Conservation (phyloP, 2,888 invertebrate species). For the Heliconius hortense region DNA sequence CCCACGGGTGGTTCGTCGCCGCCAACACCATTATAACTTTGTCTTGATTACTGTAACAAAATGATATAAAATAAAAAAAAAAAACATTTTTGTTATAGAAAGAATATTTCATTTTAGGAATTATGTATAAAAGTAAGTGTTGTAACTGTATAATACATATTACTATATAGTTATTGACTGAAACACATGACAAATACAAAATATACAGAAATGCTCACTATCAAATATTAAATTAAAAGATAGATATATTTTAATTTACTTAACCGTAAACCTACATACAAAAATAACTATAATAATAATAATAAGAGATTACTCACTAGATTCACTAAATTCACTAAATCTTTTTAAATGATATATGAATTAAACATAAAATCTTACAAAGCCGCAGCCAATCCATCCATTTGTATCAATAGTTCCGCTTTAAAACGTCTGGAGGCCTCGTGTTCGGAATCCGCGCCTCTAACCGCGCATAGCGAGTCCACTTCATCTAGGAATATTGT, state of each 20-base stretch:
- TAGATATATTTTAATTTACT: no score
- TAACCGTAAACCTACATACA: no score
- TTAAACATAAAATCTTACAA: slow-evolving; percentile 62
- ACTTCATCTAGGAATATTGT: slow-evolving; percentile 96
- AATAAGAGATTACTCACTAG: no score
- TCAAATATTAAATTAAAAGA: no score
- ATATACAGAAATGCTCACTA: not conserved
- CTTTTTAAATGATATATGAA: no score
- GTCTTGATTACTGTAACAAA: slow-evolving; percentile 70
- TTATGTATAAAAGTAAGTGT: no score
- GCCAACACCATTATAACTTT: slow-evolving; percentile 93
- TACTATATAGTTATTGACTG: not conserved
- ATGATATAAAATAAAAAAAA: not conserved
- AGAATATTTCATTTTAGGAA: no score
- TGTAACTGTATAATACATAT: not conserved
- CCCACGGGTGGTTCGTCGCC: slow-evolving; percentile 96
- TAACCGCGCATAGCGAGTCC: slow-evolving; percentile 90
- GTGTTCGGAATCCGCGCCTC: slow-evolving; percentile 93
- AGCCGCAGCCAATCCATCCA: slow-evolving; percentile 90
- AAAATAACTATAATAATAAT: no score
- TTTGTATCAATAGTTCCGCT: slow-evolving; percentile 93
- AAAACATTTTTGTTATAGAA: not conserved
- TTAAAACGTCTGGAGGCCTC: slow-evolving; percentile 93
- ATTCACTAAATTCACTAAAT: no score
- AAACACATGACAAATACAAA: not conserved